Evolutionary conservation across 2,797 vertebrate genomes (phyloP), one percentile per base, ranked within the genome.

Genomic region (Enteromius afrohamiltoni): DNA sequence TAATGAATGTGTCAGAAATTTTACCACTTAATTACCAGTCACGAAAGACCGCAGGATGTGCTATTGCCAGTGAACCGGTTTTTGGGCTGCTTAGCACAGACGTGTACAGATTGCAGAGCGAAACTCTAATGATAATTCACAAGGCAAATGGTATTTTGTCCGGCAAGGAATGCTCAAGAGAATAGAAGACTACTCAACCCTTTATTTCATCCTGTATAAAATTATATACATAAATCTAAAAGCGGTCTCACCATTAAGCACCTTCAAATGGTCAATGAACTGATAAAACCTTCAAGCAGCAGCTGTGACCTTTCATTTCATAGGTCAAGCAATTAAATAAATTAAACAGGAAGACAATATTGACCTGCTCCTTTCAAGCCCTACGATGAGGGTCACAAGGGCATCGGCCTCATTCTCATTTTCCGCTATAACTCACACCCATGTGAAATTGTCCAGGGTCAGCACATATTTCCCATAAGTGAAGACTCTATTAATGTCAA

Each of bases 1-100:
- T 89, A 87, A 90, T 88, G 86, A 90, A 88, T 86, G 86, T 77
- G 85, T 89, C 87, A 89, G 83, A 83, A 84, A 83, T 86, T 85
- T 79, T 86, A 85, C 77, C 80, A 88, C 88, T 85, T 89, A 90
- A 89, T 88, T 88, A 88, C 82, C 82, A 69, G 86, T 78, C 83
- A 89, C 31, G 42, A 84, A 86, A 75, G 84, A 85, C 71, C 70
- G 68, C 80, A 82, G 85, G 77, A 55, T 70, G 64, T 73, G 85
- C 60, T 51, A 42, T 65, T 76, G 85, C 71, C 65, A 70, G 64
- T 64, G 83, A 80, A 81, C 65, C 40, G 26, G n/a, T 58, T 86
- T 85, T 81, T 65, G 73, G 80, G 79, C 68, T 82, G 80, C 55
- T 87, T 85, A 84, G 78, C 64, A 42, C 31, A 75, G 82, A 87